Conservation (phyloP, 2,888 invertebrate genomes). For the Lochmaea crataegi region DNA sequence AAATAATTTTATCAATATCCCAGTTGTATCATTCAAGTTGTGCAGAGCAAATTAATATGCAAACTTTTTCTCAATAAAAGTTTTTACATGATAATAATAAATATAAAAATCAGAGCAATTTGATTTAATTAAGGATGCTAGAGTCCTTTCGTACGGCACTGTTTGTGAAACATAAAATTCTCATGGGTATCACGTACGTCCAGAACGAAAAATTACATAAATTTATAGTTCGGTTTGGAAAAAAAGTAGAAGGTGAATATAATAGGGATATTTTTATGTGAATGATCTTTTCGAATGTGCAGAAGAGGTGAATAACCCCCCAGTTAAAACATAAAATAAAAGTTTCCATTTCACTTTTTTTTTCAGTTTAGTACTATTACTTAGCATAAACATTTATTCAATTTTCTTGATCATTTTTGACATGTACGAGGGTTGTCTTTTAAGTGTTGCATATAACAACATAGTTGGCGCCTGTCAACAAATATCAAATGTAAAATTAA, state of each 20-base stretch:
- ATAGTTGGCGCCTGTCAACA: too few relatives aligned
- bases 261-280: constrained; percentile 34
- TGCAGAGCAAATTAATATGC: too few relatives aligned
- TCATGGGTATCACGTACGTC: constrained; percentile 42
- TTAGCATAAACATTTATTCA: not conserved
- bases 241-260: constrained; percentile 40
- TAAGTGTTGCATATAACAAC: too few relatives aligned
- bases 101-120: too few relatives aligned
- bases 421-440: too few relatives aligned
- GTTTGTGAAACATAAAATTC: constrained; percentile 29
- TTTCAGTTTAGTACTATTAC: not conserved
- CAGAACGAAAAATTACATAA: constrained; percentile 44
- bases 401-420: not conserved
- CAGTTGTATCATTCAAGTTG: too few relatives aligned
- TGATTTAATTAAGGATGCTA: too few relatives aligned
- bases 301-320: constrained; percentile 26
- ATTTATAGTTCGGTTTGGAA: constrained; percentile 37
- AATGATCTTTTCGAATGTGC: constrained; percentile 22
- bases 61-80: too few relatives aligned
- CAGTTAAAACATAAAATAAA: constrained; percentile 15
- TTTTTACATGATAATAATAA: too few relatives aligned
- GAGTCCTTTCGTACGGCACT: constrained; percentile 12
- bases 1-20: too few relatives aligned
- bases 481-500: too few relatives aligned
- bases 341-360: constrained; percentile 1